Evolutionary conservation across 2,888 invertebrate genomes (phyloP), one percentile per base, ranked within the genome.

Genomic region (Taphrorychus bicolor): DNA sequence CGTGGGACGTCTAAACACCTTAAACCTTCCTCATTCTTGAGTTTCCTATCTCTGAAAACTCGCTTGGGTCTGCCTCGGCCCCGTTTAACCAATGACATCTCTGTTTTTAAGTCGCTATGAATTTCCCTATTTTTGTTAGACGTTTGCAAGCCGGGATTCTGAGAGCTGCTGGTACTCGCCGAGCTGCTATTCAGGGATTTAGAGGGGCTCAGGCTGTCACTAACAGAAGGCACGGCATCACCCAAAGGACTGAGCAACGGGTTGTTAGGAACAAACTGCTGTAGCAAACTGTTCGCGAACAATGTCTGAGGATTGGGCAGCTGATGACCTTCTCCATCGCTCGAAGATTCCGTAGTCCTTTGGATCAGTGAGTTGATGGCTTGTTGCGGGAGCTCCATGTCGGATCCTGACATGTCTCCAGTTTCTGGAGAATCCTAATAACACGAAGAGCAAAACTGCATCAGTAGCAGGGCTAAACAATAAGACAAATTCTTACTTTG

Each of bases 361-460:
- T 91, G 90, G 70, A 92, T 91, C 54, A 91, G 88, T 16, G 90
- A 91, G 75, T 88, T 89, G n/a, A 92, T 91, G 64, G 91, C 83
- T 77, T 89, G 88, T 59, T 89, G 89, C 4, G 91, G 89, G 65
- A 91, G 83, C 80, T 92, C 92, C 85, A 90, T 90, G 81, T 92
- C 91, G 76, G 91, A 89, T 73, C 88, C 89, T 41, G 90, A 91
- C 56, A 85, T 86, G 76, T 88, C 88, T 59, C 86, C 87, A 2
- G 75, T 73, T 1, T 75, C 74, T 0, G 78, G 77, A 5, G 76
- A 76, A 53, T 75, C 77, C 70, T 79, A 11, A 48, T n/a, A n/a
- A n/a, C 23, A 32, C 9, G 17, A 52, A 42, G 52, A 49, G 18
- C 23, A 22, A 32, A 9, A 48, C 14, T 52, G 51, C n/a, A 16